Conservation (phyloP, 2,888 invertebrate species). For the Mythimna pallens region DNA sequence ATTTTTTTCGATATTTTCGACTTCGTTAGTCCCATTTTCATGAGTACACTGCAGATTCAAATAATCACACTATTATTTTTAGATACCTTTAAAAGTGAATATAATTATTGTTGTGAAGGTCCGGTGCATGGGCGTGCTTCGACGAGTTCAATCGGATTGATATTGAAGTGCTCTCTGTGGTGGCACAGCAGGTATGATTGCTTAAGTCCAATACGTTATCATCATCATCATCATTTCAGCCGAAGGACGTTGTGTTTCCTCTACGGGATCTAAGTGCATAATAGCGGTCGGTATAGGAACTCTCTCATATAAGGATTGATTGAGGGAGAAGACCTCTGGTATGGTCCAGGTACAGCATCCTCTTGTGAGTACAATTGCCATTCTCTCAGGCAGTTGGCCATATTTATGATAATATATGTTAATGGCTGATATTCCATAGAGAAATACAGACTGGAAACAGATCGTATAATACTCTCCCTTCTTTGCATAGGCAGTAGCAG, state of each 20-base stretch:
- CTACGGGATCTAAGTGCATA: too few relatives aligned
- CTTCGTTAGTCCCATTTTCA: not conserved
- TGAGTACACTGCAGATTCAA: not conserved
- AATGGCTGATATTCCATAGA: not conserved
- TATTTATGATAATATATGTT: too few relatives aligned
- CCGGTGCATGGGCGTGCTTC: slow-evolving; percentile 96
- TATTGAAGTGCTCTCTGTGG: slow-evolving; percentile 95
- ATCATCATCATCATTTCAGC: too few relatives aligned
- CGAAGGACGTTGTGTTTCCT: too few relatives aligned
- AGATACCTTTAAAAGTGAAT: not conserved
- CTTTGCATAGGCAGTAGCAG: not conserved
- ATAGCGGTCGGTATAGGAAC: too few relatives aligned
- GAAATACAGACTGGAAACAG: not conserved
- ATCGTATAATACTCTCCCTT: not conserved
- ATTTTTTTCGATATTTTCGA: not conserved
- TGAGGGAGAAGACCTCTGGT: too few relatives aligned
- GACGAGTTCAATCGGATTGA: slow-evolving; percentile 96
- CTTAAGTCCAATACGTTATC: not conserved
- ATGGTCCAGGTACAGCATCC: too few relatives aligned
- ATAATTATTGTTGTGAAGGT: slow-evolving; percentile 77
- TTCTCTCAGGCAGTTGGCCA: too few relatives aligned
- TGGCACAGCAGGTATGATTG: slow-evolving; percentile 92
- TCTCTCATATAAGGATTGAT: too few relatives aligned
- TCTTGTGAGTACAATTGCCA: too few relatives aligned
- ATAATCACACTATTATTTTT: not conserved